A percentile compares a stretch with the other conserved stretches of the same genome.
phyloP scores from a whole-genome alignment of 1,140 invertebrate species.

The Nasonia giraulti region DNA sequence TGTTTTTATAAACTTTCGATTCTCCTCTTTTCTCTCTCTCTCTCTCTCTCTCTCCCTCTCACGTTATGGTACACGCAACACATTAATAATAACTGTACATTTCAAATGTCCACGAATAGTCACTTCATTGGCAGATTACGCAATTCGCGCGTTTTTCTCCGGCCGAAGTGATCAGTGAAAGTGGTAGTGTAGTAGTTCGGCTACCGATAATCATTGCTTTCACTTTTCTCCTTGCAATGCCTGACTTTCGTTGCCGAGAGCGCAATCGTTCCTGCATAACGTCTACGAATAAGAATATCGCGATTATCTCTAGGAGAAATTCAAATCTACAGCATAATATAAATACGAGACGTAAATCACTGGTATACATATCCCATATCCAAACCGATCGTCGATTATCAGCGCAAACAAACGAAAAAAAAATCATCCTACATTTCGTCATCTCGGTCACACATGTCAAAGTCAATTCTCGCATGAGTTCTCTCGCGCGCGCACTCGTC shows the following conservation, averaged over 20 bases:
- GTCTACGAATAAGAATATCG: not conserved
- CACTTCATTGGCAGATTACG: constrained; percentile 15
- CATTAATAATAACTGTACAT: constrained; percentile 4
- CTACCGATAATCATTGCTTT: constrained; percentile 35
- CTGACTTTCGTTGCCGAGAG: not conserved
- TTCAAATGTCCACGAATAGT: constrained; percentile 1
- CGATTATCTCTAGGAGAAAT: too few relatives aligned
- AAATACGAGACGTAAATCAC: not conserved
- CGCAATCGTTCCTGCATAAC: not conserved
- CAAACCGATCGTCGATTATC: not conserved
- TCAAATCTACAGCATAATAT: not conserved
- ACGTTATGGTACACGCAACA: constrained; percentile 1
- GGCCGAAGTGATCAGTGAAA: constrained; percentile 38
- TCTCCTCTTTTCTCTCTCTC: not conserved
- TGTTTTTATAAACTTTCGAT: constrained; percentile 2
- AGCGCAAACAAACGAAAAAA: too few relatives aligned
- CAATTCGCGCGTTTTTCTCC: constrained; percentile 11
- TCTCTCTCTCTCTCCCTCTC: not conserved
- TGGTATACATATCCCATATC: not conserved
- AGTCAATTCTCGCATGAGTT: not conserved
- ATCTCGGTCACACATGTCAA: not conserved
- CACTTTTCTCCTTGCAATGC: constrained; percentile 16
- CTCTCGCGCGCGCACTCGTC: too few relatives aligned
- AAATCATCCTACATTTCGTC: too few relatives aligned
- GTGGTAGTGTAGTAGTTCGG: constrained; percentile 6